Percentiles rank a stretch among this genome's conserved stretches.
These are phyloP conservation scores for Rhinichthys klamathensis DNA, from an alignment of 2,113 vertebrate genomes.

Conservation along the genomic window DNA sequence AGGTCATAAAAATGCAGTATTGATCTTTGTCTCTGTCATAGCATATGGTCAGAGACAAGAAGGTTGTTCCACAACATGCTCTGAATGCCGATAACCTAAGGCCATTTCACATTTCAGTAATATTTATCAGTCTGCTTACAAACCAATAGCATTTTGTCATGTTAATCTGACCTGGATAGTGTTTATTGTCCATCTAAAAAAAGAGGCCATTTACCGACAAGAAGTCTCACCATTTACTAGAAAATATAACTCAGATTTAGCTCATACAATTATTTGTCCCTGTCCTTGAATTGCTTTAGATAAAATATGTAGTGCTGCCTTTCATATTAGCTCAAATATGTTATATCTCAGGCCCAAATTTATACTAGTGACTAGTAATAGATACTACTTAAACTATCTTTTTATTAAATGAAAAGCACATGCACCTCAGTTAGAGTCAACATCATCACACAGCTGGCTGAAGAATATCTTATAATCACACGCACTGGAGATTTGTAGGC, in stretches of 20 bases:
- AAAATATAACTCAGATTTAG: background rate
- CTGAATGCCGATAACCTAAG: background rate
- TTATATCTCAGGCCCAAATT: too few species aligned
- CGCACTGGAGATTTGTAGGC: background rate
- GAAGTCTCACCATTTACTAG: background rate
- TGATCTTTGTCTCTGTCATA: background rate
- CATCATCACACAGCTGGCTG: background rate
- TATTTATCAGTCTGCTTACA: background rate
- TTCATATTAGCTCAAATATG: background rate
- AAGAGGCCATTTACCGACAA: background rate
- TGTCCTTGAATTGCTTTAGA: background rate
- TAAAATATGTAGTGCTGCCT: background rate
- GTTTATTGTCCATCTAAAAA: background rate
- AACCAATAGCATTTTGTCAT: background rate
- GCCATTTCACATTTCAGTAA: background rate
- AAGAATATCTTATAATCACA: slow-evolving; percentile 1
- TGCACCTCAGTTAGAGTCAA: background rate
- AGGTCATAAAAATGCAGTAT: slow-evolving; percentile 16
- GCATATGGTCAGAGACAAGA: background rate
- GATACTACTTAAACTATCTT: background rate
- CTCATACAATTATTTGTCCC: background rate
- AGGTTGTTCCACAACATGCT: background rate
- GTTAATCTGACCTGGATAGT: background rate
- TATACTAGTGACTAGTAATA: too few species aligned
- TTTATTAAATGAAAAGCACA: background rate